These are phyloP conservation scores for Stenichneumon culpator DNA, from an alignment of 2,888 invertebrate species.

Conservation along the genomic window DNA sequence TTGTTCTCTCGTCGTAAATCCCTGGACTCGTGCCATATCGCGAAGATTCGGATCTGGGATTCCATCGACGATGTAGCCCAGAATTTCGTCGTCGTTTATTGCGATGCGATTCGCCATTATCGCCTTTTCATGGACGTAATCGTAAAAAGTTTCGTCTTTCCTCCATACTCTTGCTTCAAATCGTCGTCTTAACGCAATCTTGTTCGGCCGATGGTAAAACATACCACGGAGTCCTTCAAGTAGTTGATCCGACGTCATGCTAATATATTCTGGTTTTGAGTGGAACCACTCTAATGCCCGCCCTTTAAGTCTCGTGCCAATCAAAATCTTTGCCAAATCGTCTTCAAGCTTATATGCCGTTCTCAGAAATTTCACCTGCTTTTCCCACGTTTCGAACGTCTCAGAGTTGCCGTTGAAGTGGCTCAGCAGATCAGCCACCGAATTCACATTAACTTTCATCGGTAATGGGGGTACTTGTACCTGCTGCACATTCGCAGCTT, in stretches of 20 bases:
- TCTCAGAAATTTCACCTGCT: no score
- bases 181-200: conserved; percentile 20
- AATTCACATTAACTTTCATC: no score
- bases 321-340: conserved; percentile 37
- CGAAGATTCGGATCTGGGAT: conserved; percentile 29
- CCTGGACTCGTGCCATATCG: no score
- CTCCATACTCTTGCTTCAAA: conserved; percentile 51
- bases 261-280: conserved; percentile 48
- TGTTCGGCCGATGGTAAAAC: conserved; percentile 30
- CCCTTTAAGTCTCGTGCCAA: conserved; percentile 43
- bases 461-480: no score
- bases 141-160: conserved; percentile 49
- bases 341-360: conserved; percentile 36
- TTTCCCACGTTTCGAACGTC: no score
- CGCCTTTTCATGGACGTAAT: conserved; percentile 61
- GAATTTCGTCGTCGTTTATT: conserved; percentile 28
- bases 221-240: conserved; percentile 20
- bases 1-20: no score
- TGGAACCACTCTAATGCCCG: conserved; percentile 54
- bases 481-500: no score
- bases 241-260: conserved; percentile 27
- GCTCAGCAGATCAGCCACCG: no score
- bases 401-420: no score
- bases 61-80: conserved; percentile 58
- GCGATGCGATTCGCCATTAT: conserved; percentile 62